These are phyloP conservation scores for Steinernema feltiae DNA, from an alignment of 1,140 invertebrate genomes.

Conservation along the genomic window DNA sequence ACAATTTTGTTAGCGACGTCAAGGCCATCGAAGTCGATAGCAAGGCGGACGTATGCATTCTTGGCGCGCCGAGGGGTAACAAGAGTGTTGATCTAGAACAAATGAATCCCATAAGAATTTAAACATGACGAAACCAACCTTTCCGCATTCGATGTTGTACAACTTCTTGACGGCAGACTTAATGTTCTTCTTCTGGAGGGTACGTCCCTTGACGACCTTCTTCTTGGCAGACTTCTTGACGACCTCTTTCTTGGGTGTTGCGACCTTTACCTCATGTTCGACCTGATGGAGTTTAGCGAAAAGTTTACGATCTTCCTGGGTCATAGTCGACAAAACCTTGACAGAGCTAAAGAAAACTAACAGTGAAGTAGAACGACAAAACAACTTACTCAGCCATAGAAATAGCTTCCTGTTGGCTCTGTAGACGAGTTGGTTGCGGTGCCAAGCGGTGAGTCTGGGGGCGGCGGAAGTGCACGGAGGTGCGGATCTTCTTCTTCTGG, in stretches of 20 bases:
- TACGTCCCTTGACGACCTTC: constrained; percentile 99
- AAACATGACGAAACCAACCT: constrained; percentile 93
- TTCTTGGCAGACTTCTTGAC: constrained; percentile 68
- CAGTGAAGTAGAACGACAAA: background rate
- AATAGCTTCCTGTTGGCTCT: constrained; percentile 92
- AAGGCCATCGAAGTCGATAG: constrained; percentile 93
- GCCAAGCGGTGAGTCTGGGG: too few species aligned
- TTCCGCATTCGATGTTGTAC: constrained; percentile 94
- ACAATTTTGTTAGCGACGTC: constrained; percentile 90
- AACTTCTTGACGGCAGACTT: constrained; percentile 87
- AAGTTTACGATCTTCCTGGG: constrained; percentile 88
- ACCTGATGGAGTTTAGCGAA: constrained; percentile 90
- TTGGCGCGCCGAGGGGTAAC: constrained; percentile 91
- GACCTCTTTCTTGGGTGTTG: constrained; percentile 32
- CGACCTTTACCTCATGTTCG: constrained; percentile 76
- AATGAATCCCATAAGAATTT: background rate
- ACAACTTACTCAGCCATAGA: constrained; percentile 79
- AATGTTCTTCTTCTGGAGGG: constrained; percentile 94
- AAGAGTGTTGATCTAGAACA: constrained; percentile 55
- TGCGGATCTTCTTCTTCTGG: too few species aligned
- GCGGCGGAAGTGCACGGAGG: too few species aligned
- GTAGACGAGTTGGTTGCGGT: constrained; percentile 86
- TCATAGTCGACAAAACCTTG: constrained; percentile 89
- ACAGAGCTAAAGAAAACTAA: constrained; percentile 65
- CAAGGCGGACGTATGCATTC: constrained; percentile 94